Percentiles rank a stretch among this genome's conserved stretches.
Evolutionary conservation across 1,140 invertebrate species (phyloP).

Genomic region (Drosophila tristis): DNA sequence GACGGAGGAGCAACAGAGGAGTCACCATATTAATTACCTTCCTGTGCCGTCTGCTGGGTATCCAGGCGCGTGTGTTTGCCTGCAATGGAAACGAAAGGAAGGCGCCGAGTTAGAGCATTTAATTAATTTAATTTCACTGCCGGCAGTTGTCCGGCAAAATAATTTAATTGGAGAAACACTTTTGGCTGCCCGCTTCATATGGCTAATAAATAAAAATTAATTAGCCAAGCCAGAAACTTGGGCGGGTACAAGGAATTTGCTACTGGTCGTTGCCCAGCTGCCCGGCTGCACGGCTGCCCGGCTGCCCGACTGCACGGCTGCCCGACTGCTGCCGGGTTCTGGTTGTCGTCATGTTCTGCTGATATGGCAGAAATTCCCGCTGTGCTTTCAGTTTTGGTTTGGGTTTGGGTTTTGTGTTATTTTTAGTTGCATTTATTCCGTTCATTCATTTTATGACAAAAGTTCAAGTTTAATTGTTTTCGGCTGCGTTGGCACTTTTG

Average conservation of each 20-base stretch:
- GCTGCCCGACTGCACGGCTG: background rate
- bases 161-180: constrained; percentile 55
- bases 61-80: constrained; percentile 74
- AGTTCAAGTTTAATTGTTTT: constrained; percentile 82
- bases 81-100: constrained; percentile 39
- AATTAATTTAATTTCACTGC: constrained; percentile 60
- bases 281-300: too few relatives aligned
- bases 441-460: constrained; percentile 64
- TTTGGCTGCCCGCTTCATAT: constrained; percentile 43
- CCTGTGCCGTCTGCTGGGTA: constrained; percentile 72
- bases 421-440: constrained; percentile 55
- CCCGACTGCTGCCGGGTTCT: background rate
- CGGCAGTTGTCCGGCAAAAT: constrained; percentile 19
- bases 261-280: background rate
- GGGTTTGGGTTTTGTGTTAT: constrained; percentile 2
- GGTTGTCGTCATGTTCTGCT: constrained; percentile 70
- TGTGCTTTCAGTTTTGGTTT: constrained; percentile 47
- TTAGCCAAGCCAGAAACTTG: constrained; percentile 66
- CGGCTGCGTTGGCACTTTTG: constrained; percentile 67
- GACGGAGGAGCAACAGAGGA: constrained; percentile 30
- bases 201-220: constrained; percentile 81
- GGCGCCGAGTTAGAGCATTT: constrained; percentile 54
- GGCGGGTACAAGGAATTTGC: constrained; percentile 20
- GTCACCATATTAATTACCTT: constrained; percentile 73
- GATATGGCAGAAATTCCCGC: constrained; percentile 60